phyloP scores from a whole-genome alignment of 2,113 vertebrate genomes.

The Anolis sagrei region DNA sequence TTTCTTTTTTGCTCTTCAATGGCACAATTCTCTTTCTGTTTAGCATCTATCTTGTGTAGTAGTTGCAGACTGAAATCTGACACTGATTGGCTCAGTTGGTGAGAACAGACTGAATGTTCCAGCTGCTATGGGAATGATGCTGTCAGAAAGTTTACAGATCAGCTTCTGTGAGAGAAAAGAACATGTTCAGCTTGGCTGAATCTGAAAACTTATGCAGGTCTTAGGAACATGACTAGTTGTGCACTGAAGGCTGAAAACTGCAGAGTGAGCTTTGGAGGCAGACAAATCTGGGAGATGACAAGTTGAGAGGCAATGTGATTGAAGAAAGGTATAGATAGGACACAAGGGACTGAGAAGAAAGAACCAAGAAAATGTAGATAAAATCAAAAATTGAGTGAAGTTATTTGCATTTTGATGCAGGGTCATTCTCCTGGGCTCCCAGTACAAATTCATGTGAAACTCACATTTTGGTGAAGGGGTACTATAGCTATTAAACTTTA shows the following conservation, averaged over 20 bases:
- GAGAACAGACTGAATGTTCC: background rate
- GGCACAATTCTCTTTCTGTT: background rate
- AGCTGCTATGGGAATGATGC: background rate
- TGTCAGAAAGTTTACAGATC: background rate
- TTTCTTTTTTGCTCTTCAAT: background rate
- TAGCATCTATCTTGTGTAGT: background rate
- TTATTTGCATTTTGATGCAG: background rate
- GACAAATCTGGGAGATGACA: background rate
- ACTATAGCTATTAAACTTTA: background rate
- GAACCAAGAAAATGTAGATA: background rate
- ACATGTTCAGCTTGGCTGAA: background rate
- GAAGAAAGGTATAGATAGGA: background rate
- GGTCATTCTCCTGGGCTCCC: too few species aligned
- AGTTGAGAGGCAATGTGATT: background rate
- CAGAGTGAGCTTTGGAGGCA: background rate
- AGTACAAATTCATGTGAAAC: background rate
- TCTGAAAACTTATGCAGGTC: background rate
- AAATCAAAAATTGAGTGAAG: background rate
- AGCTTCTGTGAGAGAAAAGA: background rate
- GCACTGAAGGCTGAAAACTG: background rate
- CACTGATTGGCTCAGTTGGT: background rate
- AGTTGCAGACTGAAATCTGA: background rate
- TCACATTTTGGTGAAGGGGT: background rate
- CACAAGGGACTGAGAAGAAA: background rate
- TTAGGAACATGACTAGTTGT: background rate